Percentiles rank a stretch among this genome's conserved stretches.
Evolutionary conservation across 2,888 invertebrate species (phyloP).

Genomic region (Tanypteryx hageni): DNA sequence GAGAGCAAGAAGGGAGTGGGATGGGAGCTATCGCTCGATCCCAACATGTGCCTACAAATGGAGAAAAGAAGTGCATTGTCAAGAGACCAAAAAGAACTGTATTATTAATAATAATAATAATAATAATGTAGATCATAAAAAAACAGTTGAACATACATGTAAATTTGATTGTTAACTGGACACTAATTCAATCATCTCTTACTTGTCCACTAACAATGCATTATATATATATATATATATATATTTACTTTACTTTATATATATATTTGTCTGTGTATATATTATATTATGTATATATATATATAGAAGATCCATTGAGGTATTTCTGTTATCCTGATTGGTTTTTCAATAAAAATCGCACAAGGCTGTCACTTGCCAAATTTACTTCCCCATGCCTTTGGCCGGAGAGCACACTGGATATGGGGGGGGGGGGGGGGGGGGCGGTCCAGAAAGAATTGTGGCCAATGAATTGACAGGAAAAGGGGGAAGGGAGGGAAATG

Average conservation of each 20-base stretch:
- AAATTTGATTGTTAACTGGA: conserved; percentile 64
- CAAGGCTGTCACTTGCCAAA: conserved; percentile 63
- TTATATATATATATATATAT: conserved; percentile 45
- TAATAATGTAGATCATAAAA: conserved; percentile 63
- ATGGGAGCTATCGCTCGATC: conserved; percentile 19
- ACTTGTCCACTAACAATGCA: conserved; percentile 58
- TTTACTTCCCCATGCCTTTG: conserved; percentile 53
- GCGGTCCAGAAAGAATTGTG: background rate
- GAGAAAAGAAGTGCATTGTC: conserved; percentile 51
- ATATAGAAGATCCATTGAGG: conserved; percentile 69
- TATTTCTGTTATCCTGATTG: conserved; percentile 69
- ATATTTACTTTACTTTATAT: conserved; percentile 66
- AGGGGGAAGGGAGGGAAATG: background rate
- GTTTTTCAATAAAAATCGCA: conserved; percentile 65
- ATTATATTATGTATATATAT: conserved; percentile 68
- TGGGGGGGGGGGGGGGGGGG: background rate
- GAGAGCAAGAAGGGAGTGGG: conserved; percentile 58
- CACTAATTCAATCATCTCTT: conserved; percentile 56
- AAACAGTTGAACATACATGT: conserved; percentile 63
- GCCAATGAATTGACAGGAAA: background rate
- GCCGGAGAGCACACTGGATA: conserved; percentile 11
- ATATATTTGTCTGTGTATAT: conserved; percentile 68
- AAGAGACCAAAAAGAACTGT: conserved; percentile 61
- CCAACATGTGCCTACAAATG: conserved; percentile 62
- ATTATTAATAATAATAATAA: conserved; percentile 53